Evolutionary conservation across 2,113 vertebrate genomes (phyloP), one percentile per base, ranked within the genome.

Genomic region (Romanogobio albipinnatus): DNA sequence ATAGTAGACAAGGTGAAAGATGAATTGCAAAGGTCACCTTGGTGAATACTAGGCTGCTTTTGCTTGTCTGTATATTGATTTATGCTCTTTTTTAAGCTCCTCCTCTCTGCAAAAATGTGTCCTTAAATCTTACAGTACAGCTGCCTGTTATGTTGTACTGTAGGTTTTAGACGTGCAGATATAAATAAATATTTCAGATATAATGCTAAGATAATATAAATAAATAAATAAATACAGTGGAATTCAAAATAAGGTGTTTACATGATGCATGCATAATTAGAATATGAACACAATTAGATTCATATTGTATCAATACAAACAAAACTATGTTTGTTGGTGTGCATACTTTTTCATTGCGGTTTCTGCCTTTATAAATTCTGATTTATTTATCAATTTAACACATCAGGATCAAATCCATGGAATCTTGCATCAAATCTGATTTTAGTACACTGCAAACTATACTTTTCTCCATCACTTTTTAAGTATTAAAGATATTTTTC

Each of bases 1-100:
- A 51, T 76, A 47, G n/a, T n/a, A 43, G 75, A 59, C 75, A 59
- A 39, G 53, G 33, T 78, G 33, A 78, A 61, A 22, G 22, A 78
- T 43, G 76, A 61, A 43, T 78, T 61, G 33, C 33, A 78, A 43
- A 61, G 33, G 56, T 59, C 76, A 43, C 56, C 76, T 61, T 58
- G 59, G 33, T 78, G 33, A 43, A 77, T 59, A 22, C 22, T 19
- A 59, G 29, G 10, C 17, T 59, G 76, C 53, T 78, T 43, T 59
- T 8, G 3, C 53, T 14, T 5, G 9, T 39, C 9, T n/a, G 9
- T 77, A 77, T 15, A 78, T 43, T 78, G 33, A 43, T 43, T 39
- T n/a, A 59, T 58, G 4, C 10, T 24, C 2, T 73, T 73, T 24
- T 73, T 36, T 36, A 36, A 71, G 68, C 70, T 45, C 10, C 39